phyloP scores from a whole-genome alignment of 2,888 invertebrate species.

The Iphiclides podalirius region DNA sequence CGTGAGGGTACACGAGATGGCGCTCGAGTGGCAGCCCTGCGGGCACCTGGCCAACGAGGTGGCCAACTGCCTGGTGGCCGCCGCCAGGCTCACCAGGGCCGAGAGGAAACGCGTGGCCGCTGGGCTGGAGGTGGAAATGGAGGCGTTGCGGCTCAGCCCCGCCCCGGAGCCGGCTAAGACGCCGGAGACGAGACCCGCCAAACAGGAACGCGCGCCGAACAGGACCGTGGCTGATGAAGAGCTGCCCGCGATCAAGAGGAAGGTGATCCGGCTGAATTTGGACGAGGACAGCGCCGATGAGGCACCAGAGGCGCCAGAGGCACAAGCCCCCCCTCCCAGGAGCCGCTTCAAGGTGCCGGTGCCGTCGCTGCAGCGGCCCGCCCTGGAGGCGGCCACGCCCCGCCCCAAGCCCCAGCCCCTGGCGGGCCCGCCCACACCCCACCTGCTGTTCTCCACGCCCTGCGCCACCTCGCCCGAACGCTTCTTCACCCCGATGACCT shows the following conservation, averaged over 20 bases:
- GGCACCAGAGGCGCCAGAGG: too few species aligned
- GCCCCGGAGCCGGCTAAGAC: slow-evolving; percentile 37
- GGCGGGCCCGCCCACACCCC: slow-evolving; percentile 33
- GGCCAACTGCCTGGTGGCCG: slow-evolving; percentile 50
- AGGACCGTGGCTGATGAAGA: slow-evolving; percentile 53
- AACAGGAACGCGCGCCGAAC: slow-evolving; percentile 24
- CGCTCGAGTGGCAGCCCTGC: slow-evolving; percentile 37
- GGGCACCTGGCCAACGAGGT: slow-evolving; percentile 49
- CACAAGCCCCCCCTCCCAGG: too few species aligned
- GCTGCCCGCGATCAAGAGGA: slow-evolving; percentile 47
- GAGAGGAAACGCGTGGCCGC: slow-evolving; percentile 29
- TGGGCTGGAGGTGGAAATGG: slow-evolving; percentile 44
- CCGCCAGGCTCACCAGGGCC: slow-evolving; percentile 40
- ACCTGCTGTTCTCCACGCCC: slow-evolving; percentile 49
- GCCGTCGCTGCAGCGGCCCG: slow-evolving; percentile 34
- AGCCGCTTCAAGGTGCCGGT: too few species aligned
- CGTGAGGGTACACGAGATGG: slow-evolving; percentile 50
- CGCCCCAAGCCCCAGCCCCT: slow-evolving; percentile 34
- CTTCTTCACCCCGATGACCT: slow-evolving; percentile 60
- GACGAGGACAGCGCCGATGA: slow-evolving; percentile 45
- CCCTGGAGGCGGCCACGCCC: slow-evolving; percentile 36
- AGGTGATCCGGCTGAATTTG: slow-evolving; percentile 52
- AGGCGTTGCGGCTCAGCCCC: slow-evolving; percentile 44
- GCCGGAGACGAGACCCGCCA: slow-evolving; percentile 40
- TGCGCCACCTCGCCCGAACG: slow-evolving; percentile 42